Conservation (phyloP, 2,888 invertebrate genomes). For the Spisula subtruncata region DNA sequence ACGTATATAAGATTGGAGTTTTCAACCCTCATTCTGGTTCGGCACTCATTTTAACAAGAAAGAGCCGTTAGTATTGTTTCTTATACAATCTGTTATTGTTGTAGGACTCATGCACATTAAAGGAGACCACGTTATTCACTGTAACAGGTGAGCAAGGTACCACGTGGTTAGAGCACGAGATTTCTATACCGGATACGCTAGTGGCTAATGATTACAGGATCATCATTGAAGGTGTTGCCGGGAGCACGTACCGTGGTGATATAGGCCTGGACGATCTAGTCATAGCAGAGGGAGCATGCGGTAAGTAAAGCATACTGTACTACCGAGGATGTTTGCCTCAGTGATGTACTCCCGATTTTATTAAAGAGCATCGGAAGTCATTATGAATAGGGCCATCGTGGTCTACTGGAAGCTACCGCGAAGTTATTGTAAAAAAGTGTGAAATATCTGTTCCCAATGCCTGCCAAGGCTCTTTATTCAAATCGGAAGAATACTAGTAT, state of each 20-base stretch:
- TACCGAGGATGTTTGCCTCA: no score
- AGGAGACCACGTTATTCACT: not conserved
- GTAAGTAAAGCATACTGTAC: no score
- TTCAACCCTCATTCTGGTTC: no score
- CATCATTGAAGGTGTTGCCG: constrained; percentile 13
- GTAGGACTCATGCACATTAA: constrained; percentile 13
- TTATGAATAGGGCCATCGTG: no score
- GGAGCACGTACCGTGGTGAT: constrained; percentile 13
- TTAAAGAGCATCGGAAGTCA: no score
- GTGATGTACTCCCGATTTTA: no score
- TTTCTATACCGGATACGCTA: not conserved
- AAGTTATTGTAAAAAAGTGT: no score
- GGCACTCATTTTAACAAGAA: not conserved
- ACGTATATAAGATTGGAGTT: no score
- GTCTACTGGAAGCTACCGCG: no score
- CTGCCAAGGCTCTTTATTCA: no score
- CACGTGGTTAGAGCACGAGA: not conserved
- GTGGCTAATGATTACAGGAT: constrained; percentile 29
- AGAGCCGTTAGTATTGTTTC: not conserved
- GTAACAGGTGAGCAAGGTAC: not conserved
- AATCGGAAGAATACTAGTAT: no score
- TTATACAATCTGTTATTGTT: not conserved
- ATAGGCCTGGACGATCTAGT: not conserved
- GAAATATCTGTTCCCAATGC: no score
- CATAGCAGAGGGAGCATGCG: not conserved